Evolutionary conservation across 2,113 vertebrate genomes (phyloP).

Genomic region (Centrocercus urophasianus): DNA sequence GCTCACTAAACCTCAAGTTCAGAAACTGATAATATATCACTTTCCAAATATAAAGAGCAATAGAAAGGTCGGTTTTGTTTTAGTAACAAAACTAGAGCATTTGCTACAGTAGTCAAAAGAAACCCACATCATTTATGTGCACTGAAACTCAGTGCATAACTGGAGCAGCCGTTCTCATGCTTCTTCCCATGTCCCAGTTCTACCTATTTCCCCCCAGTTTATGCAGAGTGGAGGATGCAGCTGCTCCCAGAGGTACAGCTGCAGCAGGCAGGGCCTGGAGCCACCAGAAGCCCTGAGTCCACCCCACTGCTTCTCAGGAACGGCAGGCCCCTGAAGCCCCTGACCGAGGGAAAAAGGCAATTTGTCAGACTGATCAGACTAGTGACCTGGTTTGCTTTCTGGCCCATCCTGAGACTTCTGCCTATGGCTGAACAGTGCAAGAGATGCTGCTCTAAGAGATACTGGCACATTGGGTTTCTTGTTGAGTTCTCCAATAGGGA

Average conservation of each 20-base stretch:
- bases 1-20: slow-evolving; percentile 31
- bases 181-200: not conserved
- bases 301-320: not conserved
- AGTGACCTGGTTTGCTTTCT: not conserved
- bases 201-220: accelerated
- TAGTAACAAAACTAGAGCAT: slow-evolving; percentile 48
- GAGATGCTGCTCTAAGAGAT: not conserved
- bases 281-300: not conserved
- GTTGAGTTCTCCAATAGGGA: not conserved
- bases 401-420: not conserved
- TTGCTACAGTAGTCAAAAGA: slow-evolving; percentile 51
- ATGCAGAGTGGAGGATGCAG: not conserved
- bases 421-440: not conserved
- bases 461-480: not conserved
- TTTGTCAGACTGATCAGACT: not conserved
- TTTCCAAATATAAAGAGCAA: slow-evolving; percentile 54
- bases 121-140: slow-evolving; percentile 15
- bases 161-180: slow-evolving; percentile 38
- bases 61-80: slow-evolving; percentile 67
- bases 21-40: slow-evolving; percentile 61
- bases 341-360: not conserved
- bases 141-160: not conserved
- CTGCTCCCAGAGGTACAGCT: slow-evolving; percentile 50
- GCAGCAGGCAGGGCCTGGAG: not conserved
- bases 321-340: not conserved